Conservation (phyloP, 1,140 invertebrate genomes). For the Notospermus geniculatus region DNA sequence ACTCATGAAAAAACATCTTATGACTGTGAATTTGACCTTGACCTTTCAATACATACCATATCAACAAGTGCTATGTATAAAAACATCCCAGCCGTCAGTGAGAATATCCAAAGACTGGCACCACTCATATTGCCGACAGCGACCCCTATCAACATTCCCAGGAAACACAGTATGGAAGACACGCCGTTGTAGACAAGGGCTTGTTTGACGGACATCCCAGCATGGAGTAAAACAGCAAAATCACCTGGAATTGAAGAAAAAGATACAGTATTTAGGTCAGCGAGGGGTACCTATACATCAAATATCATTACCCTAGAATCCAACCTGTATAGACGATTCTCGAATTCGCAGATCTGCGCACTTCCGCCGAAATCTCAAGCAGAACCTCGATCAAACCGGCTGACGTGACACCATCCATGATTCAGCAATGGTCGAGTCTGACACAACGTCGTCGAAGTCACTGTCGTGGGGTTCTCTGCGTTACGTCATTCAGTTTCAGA, state of each 20-base stretch:
- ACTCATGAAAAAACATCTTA: too few species aligned
- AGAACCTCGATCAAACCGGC: too few species aligned
- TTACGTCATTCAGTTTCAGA: too few species aligned
- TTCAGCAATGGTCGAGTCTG: too few species aligned
- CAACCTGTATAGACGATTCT: too few species aligned
- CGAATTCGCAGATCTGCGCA: too few species aligned
- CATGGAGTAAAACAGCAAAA: conserved; percentile 90
- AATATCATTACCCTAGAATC: not conserved
- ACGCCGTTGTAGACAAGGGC: conserved; percentile 83
- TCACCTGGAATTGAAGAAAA: conserved; percentile 70
- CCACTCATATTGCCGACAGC: conserved; percentile 72
- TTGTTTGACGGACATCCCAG: conserved; percentile 84
- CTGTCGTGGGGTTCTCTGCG: not conserved
- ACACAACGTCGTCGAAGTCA: too few species aligned
- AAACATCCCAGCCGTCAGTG: conserved; percentile 86
- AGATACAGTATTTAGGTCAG: not conserved
- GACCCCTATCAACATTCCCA: conserved; percentile 82
- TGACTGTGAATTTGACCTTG: too few species aligned
- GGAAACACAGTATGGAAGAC: conserved; percentile 80
- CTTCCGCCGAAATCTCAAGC: too few species aligned
- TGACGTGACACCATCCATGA: too few species aligned
- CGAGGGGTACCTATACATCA: too few species aligned
- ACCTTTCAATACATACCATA: conserved; percentile 83
- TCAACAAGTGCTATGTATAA: conserved; percentile 92
- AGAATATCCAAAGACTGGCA: conserved; percentile 84